Conservation (phyloP, 2,888 invertebrate species). For the Tenthredo distinguenda region DNA sequence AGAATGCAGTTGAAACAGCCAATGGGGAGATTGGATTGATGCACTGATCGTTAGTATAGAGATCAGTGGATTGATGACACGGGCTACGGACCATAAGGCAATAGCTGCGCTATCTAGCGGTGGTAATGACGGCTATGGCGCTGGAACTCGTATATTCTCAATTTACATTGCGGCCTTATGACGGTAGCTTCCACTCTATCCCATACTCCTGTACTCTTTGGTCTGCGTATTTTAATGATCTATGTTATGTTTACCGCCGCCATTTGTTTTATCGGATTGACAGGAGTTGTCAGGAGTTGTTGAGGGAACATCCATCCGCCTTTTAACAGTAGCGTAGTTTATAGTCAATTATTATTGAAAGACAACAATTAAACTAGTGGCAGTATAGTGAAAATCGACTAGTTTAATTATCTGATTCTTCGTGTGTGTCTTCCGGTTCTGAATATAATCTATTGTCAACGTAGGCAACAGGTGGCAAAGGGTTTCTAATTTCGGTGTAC, state of each 20-base stretch:
- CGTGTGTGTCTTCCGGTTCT: background rate
- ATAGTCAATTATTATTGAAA: conserved; percentile 20
- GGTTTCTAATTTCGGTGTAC: conserved; percentile 44
- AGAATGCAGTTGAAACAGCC: background rate
- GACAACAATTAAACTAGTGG: background rate
- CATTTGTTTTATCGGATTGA: background rate
- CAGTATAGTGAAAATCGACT: background rate
- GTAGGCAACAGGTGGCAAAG: conserved; percentile 70
- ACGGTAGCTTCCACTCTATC: no score
- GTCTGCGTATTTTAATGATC: background rate
- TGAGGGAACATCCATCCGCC: background rate
- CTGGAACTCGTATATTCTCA: background rate
- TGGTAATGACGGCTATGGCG: no score
- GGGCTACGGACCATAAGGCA: background rate
- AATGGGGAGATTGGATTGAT: background rate
- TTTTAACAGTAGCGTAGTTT: conserved; percentile 29
- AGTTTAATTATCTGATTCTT: background rate
- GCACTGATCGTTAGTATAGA: no score
- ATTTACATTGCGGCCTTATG: background rate
- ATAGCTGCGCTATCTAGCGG: background rate
- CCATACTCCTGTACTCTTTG: no score
- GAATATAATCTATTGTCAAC: conserved; percentile 36
- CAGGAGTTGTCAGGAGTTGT: background rate
- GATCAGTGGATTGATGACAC: no score
- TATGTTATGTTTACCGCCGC: conserved; percentile 1